phyloP scores from a whole-genome alignment of 2,113 vertebrate genomes.

The Oreotrochilus melanogaster region DNA sequence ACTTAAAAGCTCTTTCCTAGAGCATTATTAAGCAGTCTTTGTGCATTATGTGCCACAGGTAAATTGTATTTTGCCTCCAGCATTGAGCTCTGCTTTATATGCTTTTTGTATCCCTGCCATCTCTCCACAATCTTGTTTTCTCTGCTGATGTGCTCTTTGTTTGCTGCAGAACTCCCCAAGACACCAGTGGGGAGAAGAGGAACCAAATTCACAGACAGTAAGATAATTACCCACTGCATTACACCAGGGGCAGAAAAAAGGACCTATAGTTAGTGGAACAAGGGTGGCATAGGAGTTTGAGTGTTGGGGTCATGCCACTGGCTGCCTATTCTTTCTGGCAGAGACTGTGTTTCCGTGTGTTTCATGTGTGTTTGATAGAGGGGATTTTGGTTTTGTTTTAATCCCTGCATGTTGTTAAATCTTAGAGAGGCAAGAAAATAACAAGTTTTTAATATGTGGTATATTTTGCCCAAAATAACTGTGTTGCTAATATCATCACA shows the following conservation, averaged over 20 bases:
- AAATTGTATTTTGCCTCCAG: neutral
- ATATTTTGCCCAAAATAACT: neutral
- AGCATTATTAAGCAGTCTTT: neutral
- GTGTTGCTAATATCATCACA: neutral
- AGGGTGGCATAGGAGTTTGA: neutral
- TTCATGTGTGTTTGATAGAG: neutral
- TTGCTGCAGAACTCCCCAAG: conserved; percentile 84
- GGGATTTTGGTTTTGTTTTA: neutral
- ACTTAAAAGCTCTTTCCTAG: neutral
- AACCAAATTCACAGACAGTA: conserved; percentile 85
- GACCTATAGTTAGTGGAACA: neutral
- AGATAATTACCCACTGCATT: conserved; percentile 33
- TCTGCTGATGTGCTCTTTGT: conserved; percentile 60
- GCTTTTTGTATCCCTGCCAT: neutral
- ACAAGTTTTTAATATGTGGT: neutral
- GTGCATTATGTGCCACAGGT: neutral
- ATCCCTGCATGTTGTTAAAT: neutral
- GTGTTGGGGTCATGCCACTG: neutral
- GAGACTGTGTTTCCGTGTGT: neutral
- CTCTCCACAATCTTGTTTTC: neutral
- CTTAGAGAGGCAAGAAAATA: neutral
- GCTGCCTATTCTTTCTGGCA: neutral
- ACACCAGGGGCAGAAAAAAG: neutral
- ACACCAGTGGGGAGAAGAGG: conserved; percentile 88
- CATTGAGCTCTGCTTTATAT: neutral